These are phyloP conservation scores for Mormyrus iriodes DNA, from an alignment of 2,113 vertebrate genomes.

Conservation along the genomic window DNA sequence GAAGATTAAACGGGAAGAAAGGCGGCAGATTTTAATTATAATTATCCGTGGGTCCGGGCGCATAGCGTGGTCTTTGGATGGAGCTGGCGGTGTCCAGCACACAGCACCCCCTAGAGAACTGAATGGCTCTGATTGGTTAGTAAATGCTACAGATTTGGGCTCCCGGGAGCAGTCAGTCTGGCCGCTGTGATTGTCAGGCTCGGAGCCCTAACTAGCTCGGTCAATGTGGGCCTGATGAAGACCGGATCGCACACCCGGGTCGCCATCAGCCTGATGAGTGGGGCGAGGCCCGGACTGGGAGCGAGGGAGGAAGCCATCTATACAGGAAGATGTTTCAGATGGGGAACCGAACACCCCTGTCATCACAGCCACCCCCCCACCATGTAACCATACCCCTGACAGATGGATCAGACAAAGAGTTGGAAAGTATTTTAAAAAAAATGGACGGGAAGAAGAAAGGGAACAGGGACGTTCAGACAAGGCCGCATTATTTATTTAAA, in stretches of 20 bases:
- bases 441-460: conserved; percentile 17
- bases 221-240: conserved; percentile 18
- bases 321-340: conserved; percentile 6
- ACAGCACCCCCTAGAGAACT: conserved; percentile 4
- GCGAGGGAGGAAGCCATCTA: conserved; percentile 15
- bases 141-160: conserved; percentile 7
- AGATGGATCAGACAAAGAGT: conserved; percentile 37
- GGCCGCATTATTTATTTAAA: conserved; percentile 53
- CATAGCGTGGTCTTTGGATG: neutral
- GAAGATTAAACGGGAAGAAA: conserved; percentile 14
- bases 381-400: conserved; percentile 27
- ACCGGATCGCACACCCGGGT: neutral
- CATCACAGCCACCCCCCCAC: conserved; percentile 21
- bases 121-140: conserved; percentile 14
- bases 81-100: neutral
- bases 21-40: conserved; percentile 18
- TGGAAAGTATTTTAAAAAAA: conserved; percentile 1
- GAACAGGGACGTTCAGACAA: conserved; percentile 41
- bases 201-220: neutral
- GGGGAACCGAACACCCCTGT: conserved; percentile 26
- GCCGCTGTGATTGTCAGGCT: neutral
- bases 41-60: conserved; percentile 15
- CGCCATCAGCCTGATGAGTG: conserved; percentile 12
- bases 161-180: neutral
- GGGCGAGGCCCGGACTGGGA: neutral